These are phyloP conservation scores for Acanthoscelides obtectus DNA, from an alignment of 2,888 invertebrate species.

Conservation along the genomic window DNA sequence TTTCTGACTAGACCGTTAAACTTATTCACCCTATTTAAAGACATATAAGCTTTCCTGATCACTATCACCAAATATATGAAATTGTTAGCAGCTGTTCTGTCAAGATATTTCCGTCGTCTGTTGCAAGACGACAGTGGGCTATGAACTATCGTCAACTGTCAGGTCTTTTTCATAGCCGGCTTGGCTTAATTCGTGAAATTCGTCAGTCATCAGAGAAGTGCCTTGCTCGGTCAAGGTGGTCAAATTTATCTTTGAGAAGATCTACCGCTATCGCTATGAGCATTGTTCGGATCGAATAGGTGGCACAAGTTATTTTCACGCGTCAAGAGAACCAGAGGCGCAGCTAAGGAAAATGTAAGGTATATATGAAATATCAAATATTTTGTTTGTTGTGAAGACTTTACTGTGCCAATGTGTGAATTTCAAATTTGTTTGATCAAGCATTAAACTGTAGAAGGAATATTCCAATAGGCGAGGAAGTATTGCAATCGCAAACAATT, in stretches of 20 bases:
- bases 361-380: too few relatives aligned
- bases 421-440: too few relatives aligned
- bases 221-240: not conserved
- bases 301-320: not conserved
- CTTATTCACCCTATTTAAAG: not conserved
- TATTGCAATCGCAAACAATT: too few relatives aligned
- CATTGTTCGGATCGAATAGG: not conserved
- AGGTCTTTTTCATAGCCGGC: not conserved
- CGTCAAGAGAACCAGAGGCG: not conserved
- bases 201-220: not conserved
- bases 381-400: too few relatives aligned
- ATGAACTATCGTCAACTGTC: not conserved
- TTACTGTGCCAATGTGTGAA: too few relatives aligned
- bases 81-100: not conserved
- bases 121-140: not conserved
- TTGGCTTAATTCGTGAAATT: not conserved
- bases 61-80: not conserved
- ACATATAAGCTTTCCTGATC: not conserved
- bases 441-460: too few relatives aligned
- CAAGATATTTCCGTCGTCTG: not conserved
- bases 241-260: not conserved
- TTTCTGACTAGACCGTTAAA: not conserved
- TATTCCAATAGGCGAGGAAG: too few relatives aligned
- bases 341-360: too few relatives aligned
- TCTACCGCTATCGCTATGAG: not conserved